phyloP scores from a whole-genome alignment of 2,797 vertebrate species.

The Phrynocephalus vlangalii region DNA sequence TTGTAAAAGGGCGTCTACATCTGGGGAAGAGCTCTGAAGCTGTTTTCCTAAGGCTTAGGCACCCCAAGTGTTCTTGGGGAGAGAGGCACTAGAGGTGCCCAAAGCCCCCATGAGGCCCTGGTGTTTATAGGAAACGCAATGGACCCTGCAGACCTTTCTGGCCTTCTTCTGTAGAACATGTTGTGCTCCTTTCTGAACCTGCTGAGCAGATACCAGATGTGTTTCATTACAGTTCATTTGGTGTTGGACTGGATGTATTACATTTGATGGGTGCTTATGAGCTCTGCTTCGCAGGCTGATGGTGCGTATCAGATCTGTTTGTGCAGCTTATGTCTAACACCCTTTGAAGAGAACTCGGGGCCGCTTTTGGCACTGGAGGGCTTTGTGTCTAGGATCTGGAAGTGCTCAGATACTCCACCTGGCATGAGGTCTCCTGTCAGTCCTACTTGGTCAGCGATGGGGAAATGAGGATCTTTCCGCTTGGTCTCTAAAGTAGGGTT shows the following conservation, averaged over 20 bases:
- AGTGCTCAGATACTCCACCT: neutral
- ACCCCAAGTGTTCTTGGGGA: neutral
- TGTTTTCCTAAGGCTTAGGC: neutral
- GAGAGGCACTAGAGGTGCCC: constrained; percentile 6
- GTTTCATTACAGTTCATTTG: constrained; percentile 34
- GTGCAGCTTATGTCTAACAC: constrained; percentile 24
- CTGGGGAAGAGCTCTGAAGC: neutral
- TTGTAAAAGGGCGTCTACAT: neutral
- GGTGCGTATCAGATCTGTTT: constrained; percentile 25
- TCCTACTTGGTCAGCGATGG: neutral
- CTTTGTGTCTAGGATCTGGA: constrained; percentile 13
- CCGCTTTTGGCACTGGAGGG: constrained; percentile 16
- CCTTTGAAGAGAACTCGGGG: neutral
- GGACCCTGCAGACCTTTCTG: neutral
- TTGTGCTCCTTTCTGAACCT: constrained; percentile 29
- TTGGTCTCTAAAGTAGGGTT: neutral
- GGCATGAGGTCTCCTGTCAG: neutral
- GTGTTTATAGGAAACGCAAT: neutral
- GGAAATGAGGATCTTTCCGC: neutral
- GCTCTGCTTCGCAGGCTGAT: neutral
- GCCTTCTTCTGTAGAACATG: neutral
- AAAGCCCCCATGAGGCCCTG: neutral
- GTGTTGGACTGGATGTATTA: neutral
- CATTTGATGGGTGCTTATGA: constrained; percentile 36
- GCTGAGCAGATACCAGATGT: constrained; percentile 38